Evolutionary conservation across 2,113 vertebrate genomes (phyloP), one percentile per base, ranked within the genome.

Genomic region (Gnathonemus longibarbis): DNA sequence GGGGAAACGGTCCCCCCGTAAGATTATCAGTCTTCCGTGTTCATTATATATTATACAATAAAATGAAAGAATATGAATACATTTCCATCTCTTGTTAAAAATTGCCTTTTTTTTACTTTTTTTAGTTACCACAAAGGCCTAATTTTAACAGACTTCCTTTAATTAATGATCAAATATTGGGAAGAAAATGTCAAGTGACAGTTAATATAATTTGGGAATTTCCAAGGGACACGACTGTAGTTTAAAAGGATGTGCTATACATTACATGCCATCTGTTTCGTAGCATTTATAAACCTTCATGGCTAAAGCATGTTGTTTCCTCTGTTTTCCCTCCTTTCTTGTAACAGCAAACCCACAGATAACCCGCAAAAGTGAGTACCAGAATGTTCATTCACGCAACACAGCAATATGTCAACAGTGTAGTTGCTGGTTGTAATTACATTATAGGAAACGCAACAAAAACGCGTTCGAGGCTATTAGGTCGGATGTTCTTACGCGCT

Each of bases 1-100:
- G 98, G 98, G 98, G 90, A 99, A 98, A 90, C 95, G 98, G 88
- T 97, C 98, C 87, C 96, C 96, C 49, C 97, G 98, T 99, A 95
- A 97, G 96, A 91, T 5, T 2, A 24, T 7, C 84, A 19, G 2
- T 46, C 24, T 88, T 24, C 35, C 4, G 35, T 80, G 74, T 17
- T 53, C 10, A 31, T 53, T 31, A 5, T 88, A 10, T 27, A 62
- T 0, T 45, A 58, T 46, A 2, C 19, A 31, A 88, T 17, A 70
- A 80, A 80, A 80, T 19, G 31, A 42, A 80, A 80, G 35, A 80
- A 80, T 77, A 77, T 77, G 3, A 70, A 31, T 39, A 24, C 9
- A 24, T 84, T 45, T 84, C 39, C 39, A 21, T 84, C 39, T 84
- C 39, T 8, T 24, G 17, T 46, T 39, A 84, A 46, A 39, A 45